Conservation (phyloP, 2,797 vertebrate genomes). For the Malurus splendens region DNA sequence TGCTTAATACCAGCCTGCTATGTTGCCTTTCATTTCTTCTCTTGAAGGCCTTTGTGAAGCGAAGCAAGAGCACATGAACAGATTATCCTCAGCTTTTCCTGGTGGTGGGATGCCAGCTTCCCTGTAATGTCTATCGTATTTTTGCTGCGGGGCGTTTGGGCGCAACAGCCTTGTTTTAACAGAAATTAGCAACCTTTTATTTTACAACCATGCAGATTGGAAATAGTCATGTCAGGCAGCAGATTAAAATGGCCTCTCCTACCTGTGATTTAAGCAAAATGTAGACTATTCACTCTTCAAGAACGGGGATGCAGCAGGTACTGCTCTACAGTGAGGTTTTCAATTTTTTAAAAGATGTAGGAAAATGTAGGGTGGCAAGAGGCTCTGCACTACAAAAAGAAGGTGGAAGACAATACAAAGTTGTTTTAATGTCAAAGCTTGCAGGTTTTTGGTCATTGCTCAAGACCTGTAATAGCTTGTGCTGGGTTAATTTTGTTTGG, state of each 20-base stretch:
- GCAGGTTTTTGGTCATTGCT: not conserved
- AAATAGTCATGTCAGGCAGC: not conserved
- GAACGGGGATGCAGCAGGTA: not conserved
- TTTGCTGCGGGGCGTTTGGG: not conserved
- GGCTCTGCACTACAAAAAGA: not conserved
- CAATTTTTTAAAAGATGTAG: not conserved
- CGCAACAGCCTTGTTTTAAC: not conserved
- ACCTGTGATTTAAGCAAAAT: not conserved
- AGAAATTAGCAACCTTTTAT: not conserved
- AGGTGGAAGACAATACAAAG: not conserved
- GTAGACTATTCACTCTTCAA: not conserved
- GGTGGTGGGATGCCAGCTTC: not conserved
- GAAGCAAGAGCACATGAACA: not conserved
- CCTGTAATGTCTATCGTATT: fast-evolving
- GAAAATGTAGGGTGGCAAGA: not conserved
- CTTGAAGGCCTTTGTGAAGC: not conserved
- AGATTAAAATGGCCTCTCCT: not conserved
- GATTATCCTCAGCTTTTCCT: not conserved
- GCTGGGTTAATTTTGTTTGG: too few species aligned
- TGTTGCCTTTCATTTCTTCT: not conserved
- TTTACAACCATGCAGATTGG: not conserved
- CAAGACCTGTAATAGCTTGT: not conserved
- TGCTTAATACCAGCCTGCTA: constrained; percentile 27
- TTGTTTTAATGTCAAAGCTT: not conserved
- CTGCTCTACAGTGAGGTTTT: not conserved